Conservation (phyloP, 2,797 vertebrate genomes). For the Sebastes baramenuke region DNA sequence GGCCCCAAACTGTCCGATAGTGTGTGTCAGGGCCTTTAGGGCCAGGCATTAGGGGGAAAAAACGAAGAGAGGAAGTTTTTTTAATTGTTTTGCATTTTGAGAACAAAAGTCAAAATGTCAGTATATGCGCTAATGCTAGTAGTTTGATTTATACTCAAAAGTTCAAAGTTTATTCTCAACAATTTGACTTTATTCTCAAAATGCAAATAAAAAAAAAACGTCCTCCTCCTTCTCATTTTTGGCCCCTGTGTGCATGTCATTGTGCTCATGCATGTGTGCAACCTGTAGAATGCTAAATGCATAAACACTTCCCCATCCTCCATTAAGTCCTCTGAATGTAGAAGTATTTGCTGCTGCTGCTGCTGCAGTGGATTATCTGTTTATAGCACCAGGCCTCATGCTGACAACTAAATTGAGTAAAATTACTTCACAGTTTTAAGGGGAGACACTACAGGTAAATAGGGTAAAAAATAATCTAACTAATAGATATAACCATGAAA, state of each 20-base stretch:
- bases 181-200: background rate
- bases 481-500: no score
- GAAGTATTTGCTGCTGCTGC: background rate
- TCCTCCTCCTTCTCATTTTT: background rate
- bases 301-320: background rate
- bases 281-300: background rate
- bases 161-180: no score
- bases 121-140: background rate
- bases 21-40: no score
- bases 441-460: background rate
- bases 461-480: background rate
- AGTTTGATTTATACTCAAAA: background rate
- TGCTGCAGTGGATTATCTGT: background rate
- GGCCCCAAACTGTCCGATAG: no score
- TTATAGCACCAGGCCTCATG: slow-evolving; percentile 12
- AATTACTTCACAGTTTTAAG: background rate
- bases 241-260: background rate
- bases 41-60: background rate
- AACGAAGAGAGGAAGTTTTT: no score
- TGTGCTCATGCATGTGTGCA: background rate
- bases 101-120: background rate
- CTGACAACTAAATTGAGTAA: background rate
- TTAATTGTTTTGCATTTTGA: no score
- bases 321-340: background rate
- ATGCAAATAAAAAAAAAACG: background rate